A percentile compares a stretch with the other conserved stretches of the same genome.
Evolutionary conservation across 64 coral and sea anemone species (phyloP).

Genomic region (Montipora capricornis): DNA sequence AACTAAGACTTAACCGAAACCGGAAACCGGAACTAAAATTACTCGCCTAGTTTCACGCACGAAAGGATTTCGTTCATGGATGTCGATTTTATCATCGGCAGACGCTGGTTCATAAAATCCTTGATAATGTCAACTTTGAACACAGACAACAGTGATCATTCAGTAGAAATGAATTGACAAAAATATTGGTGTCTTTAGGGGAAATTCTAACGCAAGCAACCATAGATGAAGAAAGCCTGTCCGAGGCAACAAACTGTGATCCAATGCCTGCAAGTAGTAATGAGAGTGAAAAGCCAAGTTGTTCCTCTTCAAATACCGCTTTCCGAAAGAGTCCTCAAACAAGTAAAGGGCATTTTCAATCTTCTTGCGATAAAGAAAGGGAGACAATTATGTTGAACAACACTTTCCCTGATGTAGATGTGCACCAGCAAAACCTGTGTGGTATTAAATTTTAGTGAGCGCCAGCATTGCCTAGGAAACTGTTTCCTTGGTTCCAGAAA

Average conservation of each 20-base stretch:
- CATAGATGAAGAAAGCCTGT: conserved; percentile 39
- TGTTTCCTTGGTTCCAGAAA: conserved; percentile 71
- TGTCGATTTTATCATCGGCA: conserved; percentile 54
- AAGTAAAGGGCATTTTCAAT: conserved; percentile 27
- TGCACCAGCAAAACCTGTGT: conserved; percentile 51
- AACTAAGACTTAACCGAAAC: too few species aligned
- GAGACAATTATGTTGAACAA: conserved; percentile 53
- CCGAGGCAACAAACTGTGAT: conserved; percentile 49
- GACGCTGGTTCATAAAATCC: conserved; percentile 53
- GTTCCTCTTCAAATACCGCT: conserved; percentile 53
- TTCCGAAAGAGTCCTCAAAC: conserved; percentile 38
- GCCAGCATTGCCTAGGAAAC: conserved; percentile 70
- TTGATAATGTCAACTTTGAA: conserved; percentile 62
- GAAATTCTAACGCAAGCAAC: background rate
- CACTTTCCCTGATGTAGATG: conserved; percentile 42
- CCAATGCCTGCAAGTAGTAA: conserved; percentile 55
- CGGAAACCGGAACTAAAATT: conserved; percentile 14
- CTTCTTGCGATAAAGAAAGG: conserved; percentile 39
- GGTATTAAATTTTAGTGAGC: conserved; percentile 62
- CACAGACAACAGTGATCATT: conserved; percentile 37
- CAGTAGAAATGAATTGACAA: conserved; percentile 30
- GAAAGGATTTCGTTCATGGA: conserved; percentile 50
- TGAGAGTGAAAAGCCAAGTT: conserved; percentile 57
- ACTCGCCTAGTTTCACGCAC: conserved; percentile 41
- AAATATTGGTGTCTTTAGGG: conserved; percentile 7